Evolutionary conservation across 2,888 invertebrate genomes (phyloP).

Genomic region (Ecliptopera silaceata): DNA sequence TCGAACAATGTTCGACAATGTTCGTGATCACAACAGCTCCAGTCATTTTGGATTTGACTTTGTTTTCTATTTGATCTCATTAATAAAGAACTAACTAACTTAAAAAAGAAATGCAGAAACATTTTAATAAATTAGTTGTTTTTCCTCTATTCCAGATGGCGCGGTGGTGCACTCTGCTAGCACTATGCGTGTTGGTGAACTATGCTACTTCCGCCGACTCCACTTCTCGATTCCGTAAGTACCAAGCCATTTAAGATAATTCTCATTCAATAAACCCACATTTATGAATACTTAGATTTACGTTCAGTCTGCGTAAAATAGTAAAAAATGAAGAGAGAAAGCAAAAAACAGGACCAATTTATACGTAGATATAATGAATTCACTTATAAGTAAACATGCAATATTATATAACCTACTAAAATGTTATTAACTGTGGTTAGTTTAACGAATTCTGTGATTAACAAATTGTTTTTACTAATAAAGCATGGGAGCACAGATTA

Average conservation of each 20-base stretch:
- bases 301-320: too few species aligned
- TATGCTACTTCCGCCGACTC: slow-evolving; percentile 54
- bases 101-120: too few species aligned
- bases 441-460: slow-evolving; percentile 3
- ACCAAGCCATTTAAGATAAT: slow-evolving; percentile 29
- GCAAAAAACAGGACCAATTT: too few species aligned
- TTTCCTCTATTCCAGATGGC: slow-evolving; percentile 59
- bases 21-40: too few species aligned
- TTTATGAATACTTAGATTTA: too few species aligned
- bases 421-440: not conserved
- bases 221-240: slow-evolving; percentile 67
- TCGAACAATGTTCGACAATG: too few species aligned
- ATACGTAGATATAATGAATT: too few species aligned
- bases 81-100: too few species aligned
- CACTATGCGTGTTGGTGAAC: slow-evolving; percentile 53
- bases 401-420: not conserved
- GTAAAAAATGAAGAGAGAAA: too few species aligned
- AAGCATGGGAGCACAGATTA: slow-evolving; percentile 12
- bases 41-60: too few species aligned
- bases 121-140: not conserved
- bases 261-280: not conserved
- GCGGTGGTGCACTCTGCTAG: slow-evolving; percentile 56
- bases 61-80: too few species aligned
- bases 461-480: slow-evolving; percentile 10
- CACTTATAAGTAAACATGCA: too few species aligned